Conservation (phyloP, 2,113 vertebrate species). For the Etia nguti region DNA sequence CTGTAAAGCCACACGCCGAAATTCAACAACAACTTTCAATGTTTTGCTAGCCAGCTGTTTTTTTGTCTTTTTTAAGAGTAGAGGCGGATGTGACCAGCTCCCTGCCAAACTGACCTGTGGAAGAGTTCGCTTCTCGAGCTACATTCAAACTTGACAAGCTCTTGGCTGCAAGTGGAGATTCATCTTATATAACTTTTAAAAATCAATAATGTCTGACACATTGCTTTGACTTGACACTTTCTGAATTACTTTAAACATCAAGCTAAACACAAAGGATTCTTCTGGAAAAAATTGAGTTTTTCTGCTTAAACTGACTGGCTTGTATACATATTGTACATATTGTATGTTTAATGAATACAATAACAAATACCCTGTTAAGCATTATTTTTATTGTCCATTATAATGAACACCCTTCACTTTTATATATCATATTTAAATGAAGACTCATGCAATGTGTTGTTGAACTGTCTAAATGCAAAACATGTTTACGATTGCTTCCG, state of each 20-base stretch:
- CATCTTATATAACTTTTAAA: neutral
- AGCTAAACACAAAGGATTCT: neutral
- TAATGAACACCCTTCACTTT: conserved; percentile 15
- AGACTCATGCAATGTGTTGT: neutral
- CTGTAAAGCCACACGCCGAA: neutral
- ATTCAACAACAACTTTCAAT: neutral
- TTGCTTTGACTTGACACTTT: neutral
- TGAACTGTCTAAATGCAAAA: neutral
- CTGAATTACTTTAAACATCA: neutral
- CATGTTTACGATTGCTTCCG: neutral
- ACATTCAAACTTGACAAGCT: neutral
- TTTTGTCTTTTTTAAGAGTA: neutral
- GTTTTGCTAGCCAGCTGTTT: neutral
- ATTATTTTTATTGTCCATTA: conserved; percentile 12
- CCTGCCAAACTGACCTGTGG: neutral
- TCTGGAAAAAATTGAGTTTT: neutral
- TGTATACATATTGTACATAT: conserved; percentile 46
- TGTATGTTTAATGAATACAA: neutral
- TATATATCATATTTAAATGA: conserved; percentile 1
- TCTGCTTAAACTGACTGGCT: neutral
- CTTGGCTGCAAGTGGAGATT: neutral
- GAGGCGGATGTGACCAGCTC: neutral
- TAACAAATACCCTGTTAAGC: neutral
- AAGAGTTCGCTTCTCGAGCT: neutral
- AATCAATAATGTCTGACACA: neutral